Evolutionary conservation across 2,888 invertebrate genomes (phyloP), one percentile per base, ranked within the genome.

Genomic region (Alloplasta piceator): DNA sequence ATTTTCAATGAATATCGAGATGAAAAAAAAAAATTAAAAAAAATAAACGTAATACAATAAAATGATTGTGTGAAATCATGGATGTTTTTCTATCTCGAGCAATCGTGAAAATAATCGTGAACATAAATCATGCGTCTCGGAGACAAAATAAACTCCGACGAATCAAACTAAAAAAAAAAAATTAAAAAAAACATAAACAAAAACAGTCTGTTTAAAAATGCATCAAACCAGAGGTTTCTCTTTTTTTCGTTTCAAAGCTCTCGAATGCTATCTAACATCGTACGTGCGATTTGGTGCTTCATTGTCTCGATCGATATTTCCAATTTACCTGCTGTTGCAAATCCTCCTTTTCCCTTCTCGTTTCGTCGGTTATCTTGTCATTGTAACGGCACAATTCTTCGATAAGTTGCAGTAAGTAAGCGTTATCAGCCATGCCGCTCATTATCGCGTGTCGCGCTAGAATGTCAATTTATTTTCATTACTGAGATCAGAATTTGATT

Each of bases 271-370:
- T 70, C 12, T 78, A 81, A 80, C 67, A 71, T 81, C 72, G 55
- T 83, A 52, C 86, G 84, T 86, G 86, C 86, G 82, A 75, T 82
- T 73, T 50, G 26, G 67, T 80, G 79, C 75, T 78, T 39, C 41
- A 38, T 39, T 41, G 16, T 64, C 56, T 6, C 50, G 14, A 50
- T 56, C n/a, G 4, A 52, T 50, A 50, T 58, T 61, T 52, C 12
- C 5, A 71, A 46, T 68, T 50, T 89, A 97, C 97, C 95, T 97
- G 97, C 79, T 95, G 94, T 61, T 95, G 94, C 82, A 97, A 92
- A 90, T 97, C 97, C 83, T 96, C 95, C 36, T 94, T 93, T 85
- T 96, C 96, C 66, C 93, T 94, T 84, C 94, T 94, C 50, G 95
- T 93, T 41, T 94, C 94, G 73, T 96, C 96, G 9, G 95, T 91